Conservation (phyloP, 2,797 vertebrate species). For the Echeneis naucrates region DNA sequence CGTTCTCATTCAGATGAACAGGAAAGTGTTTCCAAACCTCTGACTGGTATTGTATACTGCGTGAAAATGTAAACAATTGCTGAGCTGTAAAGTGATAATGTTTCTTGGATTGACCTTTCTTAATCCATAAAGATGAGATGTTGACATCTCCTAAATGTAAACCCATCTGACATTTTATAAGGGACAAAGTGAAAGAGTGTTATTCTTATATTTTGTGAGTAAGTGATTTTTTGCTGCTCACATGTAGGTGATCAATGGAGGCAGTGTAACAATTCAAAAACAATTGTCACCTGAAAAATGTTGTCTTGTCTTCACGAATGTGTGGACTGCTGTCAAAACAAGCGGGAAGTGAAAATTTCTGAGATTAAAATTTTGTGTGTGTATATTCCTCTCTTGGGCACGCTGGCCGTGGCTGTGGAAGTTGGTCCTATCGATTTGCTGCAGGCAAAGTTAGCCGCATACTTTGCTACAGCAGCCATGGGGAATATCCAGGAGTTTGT, state of each 20-base stretch:
- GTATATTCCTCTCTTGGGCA: not conserved
- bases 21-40: too few species aligned
- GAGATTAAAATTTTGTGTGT: not conserved
- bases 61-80: not conserved
- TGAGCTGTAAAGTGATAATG: not conserved
- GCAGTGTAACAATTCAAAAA: not conserved
- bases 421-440: not conserved
- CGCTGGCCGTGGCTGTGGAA: not conserved
- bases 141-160: not conserved
- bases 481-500: not conserved
- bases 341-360: not conserved
- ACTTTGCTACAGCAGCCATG: not conserved
- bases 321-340: not conserved
- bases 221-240: not conserved
- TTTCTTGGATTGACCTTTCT: not conserved
- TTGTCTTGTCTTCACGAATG: too few species aligned
- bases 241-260: not conserved
- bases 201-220: not conserved
- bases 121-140: not conserved
- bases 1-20: too few species aligned
- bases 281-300: not conserved
- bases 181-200: not conserved
- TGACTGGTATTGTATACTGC: too few species aligned
- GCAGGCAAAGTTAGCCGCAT: not conserved
- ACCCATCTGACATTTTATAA: slow-evolving; percentile 1